Evolutionary conservation across 92 coral and sea anemone genomes (phyloP), one percentile per base, ranked within the genome.

Genomic region (Micromussa lordhowensis): DNA sequence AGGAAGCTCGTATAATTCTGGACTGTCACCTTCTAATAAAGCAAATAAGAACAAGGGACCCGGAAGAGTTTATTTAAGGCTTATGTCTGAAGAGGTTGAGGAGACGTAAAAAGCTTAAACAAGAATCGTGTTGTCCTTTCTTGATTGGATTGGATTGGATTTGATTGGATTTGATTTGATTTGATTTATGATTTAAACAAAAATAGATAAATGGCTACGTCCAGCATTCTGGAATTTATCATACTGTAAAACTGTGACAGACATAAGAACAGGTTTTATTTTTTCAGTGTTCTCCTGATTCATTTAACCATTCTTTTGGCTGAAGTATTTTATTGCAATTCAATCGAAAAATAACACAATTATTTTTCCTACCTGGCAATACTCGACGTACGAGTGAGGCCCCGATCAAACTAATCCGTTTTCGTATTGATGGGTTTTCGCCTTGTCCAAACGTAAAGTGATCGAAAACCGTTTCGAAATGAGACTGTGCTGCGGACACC

Each of bases 1-100:
- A 10, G 99, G 99, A 32, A 96, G 97, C 64, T 96, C 98, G 10
- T 86, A 82, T 26, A 95, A 92, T 87, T 78, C 82, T 18, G 99
- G 98, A 29, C 77, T 90, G 22, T 85, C 92, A 22, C 98, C 92
- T 21, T 90, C 92, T 24, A 81, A 79, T 49, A 79, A 84, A 66
- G 87, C 91, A 19, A 94, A 90, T 61, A 87, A 90, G 17, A 90
- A 95, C 75, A 94, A 93, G 53, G 98, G 98, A 16, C 88, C 94
- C 10, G 99, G 99, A 0, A 86, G 88, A 72, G 98, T 96, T 22
- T 95, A 93, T 49, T 80, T 92, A 17, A 95, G 91, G 72, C 93
- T 92, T 15, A 90, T 96, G 80, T 78, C 98, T 35, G 92, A 87
- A 49, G 94, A 91, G 19, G 49, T 61, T 29, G 89, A 86, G 64